A percentile compares a stretch with the other conserved stretches of the same genome.
These are phyloP conservation scores for Copsychus sechellarum DNA, from an alignment of 2,113 vertebrate species.

Conservation along the genomic window DNA sequence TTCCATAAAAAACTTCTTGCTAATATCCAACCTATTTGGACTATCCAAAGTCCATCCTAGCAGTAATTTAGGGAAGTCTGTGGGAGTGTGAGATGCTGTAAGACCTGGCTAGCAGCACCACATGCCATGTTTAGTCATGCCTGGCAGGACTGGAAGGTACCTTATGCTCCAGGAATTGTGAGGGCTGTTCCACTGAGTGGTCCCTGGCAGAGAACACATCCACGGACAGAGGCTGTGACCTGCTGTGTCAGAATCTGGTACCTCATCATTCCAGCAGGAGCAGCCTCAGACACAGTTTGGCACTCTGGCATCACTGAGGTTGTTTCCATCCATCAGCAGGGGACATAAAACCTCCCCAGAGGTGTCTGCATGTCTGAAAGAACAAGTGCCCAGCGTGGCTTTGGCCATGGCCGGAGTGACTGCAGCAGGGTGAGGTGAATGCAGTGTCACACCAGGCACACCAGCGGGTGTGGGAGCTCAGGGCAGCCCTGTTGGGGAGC, in stretches of 20 bases:
- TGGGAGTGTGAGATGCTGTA: background rate
- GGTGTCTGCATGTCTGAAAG: accelerated
- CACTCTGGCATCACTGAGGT: accelerated
- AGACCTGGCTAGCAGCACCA: accelerated
- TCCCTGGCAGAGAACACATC: background rate
- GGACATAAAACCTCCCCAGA: background rate
- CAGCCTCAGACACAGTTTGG: background rate
- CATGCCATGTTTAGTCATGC: background rate
- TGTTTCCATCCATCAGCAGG: background rate
- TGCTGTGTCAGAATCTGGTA: background rate
- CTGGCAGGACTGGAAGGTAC: background rate
- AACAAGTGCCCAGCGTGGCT: background rate
- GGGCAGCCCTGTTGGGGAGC: background rate
- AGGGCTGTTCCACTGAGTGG: background rate
- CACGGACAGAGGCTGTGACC: background rate
- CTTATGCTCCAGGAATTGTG: background rate
- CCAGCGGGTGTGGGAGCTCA: accelerated
- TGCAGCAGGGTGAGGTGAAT: background rate
- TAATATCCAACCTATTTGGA: too few relatives aligned
- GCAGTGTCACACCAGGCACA: accelerated
- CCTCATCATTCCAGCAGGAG: background rate
- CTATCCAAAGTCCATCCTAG: background rate
- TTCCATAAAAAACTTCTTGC: too few relatives aligned
- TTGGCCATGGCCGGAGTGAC: background rate
- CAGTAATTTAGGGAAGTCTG: background rate